Conservation (phyloP, 2,797 vertebrate species). For the Gymnoscopelus microlampas region DNA sequence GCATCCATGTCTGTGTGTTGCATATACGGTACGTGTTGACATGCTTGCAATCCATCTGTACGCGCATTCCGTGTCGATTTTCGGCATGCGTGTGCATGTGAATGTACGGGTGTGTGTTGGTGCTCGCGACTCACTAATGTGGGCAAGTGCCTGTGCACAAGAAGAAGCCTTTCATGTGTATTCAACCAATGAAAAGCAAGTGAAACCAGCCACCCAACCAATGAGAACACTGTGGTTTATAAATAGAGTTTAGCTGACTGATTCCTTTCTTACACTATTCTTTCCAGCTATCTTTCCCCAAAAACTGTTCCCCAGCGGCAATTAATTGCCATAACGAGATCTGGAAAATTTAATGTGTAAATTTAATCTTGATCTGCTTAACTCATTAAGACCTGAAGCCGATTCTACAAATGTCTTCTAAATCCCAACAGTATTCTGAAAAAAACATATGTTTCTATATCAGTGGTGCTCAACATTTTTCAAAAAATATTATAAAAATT, state of each 20-base stretch:
- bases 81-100: too few relatives aligned
- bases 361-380: conserved; percentile 23
- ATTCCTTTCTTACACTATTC: conserved; percentile 40
- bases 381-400: too few relatives aligned
- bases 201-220: conserved; percentile 48
- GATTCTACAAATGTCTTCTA: too few relatives aligned
- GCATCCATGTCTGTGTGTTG: too few relatives aligned
- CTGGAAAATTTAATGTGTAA: conserved; percentile 16
- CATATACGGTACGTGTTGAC: too few relatives aligned
- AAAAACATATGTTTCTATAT: too few relatives aligned
- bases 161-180: conserved; percentile 69
- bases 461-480: too few relatives aligned
- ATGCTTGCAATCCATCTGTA: too few relatives aligned
- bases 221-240: conserved; percentile 69
- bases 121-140: background rate
- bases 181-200: conserved; percentile 66
- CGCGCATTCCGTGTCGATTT: too few relatives aligned
- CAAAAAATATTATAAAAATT: too few relatives aligned
- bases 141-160: background rate
- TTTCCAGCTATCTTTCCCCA: conserved; percentile 34
- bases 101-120: too few relatives aligned
- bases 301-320: conserved; percentile 34
- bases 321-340: conserved; percentile 1
- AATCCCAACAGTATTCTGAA: too few relatives aligned
- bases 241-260: conserved; percentile 72